Base-by-base conservation (phyloP, 2,113 vertebrate genomes). In the Hippoglossus stenolepis region DNA sequence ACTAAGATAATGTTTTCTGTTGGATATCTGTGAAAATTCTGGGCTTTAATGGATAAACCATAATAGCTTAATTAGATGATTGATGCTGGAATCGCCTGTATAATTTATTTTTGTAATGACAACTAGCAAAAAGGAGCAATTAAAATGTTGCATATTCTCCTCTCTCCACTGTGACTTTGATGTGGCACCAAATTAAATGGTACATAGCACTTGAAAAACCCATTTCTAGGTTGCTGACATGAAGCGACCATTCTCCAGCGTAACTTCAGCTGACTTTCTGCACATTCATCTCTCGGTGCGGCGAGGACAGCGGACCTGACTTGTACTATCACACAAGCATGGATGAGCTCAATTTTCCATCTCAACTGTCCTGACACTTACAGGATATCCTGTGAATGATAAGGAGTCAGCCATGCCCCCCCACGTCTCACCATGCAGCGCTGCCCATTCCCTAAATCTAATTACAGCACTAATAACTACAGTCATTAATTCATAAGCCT, bases 401-500 rank as follows among this genome's bases (percentile, higher is more conserved):
- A 88, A 89, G 83, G 68, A 87, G 64, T 86, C 75, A 63, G 66
- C 75, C 82, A 47, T 77, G 71, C 71, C 68, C 75, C 64, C 77
- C 72, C 75, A 75, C 65, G 47, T 87, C 83, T 82, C 79, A 77
- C 82, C 88, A 85, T 45, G 75, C 83, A 77, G 89, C 77, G 49
- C 85, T 90, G 88, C 83, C 87, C 87, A 85, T 85, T 90, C 86
- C 89, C 81, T 85, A 90, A 92, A 92, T 92, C 85, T 90, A 92
- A 93, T 93, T 92, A 91, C 89, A 87, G 85, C 86, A 88, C 92
- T 91, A 93, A 92, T 92, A 93, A 91, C 87, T 89, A 73, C 86
- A 90, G 87, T 90, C 89, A 92, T 93, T 93, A 90, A 93, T 93
- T 93, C 87, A 91, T 93, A 92, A 93, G 91, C 90, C 85, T 90